phyloP scores from a whole-genome alignment of 2,797 vertebrate species.

The Coccyzus lansbergi region DNA sequence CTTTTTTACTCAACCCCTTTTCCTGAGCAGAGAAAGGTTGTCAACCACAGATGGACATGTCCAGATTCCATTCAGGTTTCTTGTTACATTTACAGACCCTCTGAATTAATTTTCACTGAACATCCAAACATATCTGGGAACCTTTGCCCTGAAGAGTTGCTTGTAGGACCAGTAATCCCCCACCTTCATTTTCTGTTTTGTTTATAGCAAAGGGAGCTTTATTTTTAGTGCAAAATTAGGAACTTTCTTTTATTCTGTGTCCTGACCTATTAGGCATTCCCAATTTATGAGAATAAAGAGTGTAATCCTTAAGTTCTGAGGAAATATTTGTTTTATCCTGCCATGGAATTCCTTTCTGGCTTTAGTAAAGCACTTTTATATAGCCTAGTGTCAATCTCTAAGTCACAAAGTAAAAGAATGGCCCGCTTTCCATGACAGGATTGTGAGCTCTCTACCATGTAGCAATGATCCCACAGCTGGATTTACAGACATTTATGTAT shows the following conservation, averaged over 20 bases:
- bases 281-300: background rate
- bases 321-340: background rate
- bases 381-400: background rate
- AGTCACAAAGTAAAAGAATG: background rate
- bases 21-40: background rate
- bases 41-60: background rate
- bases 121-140: background rate
- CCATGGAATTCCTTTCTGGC: background rate
- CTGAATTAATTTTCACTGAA: background rate
- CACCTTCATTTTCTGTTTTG: background rate
- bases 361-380: accelerated
- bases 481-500: background rate
- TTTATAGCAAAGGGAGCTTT: background rate
- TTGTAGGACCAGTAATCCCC: background rate
- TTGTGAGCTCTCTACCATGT: background rate
- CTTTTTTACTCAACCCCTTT: background rate
- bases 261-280: background rate
- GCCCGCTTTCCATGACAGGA: background rate
- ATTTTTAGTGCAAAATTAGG: background rate
- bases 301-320: background rate
- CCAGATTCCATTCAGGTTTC: background rate
- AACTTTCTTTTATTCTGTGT: background rate
- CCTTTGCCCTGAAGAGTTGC: background rate
- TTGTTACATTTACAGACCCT: background rate
- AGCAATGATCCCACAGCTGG: background rate